A percentile compares a stretch with the other conserved stretches of the same genome.
Evolutionary conservation across 1,140 invertebrate genomes (phyloP).

Genomic region (Ostrea edulis): DNA sequence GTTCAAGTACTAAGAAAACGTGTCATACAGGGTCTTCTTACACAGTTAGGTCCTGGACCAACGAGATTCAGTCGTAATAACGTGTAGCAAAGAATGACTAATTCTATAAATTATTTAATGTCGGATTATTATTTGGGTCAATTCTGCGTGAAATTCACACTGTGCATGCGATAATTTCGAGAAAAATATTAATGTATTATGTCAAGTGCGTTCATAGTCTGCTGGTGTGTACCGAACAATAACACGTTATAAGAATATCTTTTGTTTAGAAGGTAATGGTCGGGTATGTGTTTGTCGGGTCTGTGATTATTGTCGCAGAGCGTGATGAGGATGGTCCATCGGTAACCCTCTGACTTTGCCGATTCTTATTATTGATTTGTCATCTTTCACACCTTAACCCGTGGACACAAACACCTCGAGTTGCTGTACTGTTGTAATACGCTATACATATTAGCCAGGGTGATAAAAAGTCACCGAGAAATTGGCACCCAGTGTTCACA

Average conservation of each 20-base stretch:
- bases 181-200: constrained; percentile 16
- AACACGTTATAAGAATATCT: not conserved
- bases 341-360: constrained; percentile 5
- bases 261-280: not conserved
- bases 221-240: not conserved
- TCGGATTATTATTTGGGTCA: constrained; percentile 23
- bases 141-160: constrained; percentile 34
- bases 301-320: not conserved
- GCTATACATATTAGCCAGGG: not conserved
- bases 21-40: not conserved
- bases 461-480: constrained; percentile 34
- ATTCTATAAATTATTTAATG: constrained; percentile 30
- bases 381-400: not conserved
- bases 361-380: constrained; percentile 4
- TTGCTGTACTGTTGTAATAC: not conserved
- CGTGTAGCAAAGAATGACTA: constrained; percentile 24
- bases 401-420: not conserved
- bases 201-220: not conserved
- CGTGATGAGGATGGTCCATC: not conserved
- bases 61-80: constrained; percentile 13
- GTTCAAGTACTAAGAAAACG: not conserved
- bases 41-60: not conserved
- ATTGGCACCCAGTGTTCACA: constrained; percentile 33
- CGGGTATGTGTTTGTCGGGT: not conserved
- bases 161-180: constrained; percentile 3